phyloP scores from a whole-genome alignment of 2,797 vertebrate species.

The Ptychadena robeensis region DNA sequence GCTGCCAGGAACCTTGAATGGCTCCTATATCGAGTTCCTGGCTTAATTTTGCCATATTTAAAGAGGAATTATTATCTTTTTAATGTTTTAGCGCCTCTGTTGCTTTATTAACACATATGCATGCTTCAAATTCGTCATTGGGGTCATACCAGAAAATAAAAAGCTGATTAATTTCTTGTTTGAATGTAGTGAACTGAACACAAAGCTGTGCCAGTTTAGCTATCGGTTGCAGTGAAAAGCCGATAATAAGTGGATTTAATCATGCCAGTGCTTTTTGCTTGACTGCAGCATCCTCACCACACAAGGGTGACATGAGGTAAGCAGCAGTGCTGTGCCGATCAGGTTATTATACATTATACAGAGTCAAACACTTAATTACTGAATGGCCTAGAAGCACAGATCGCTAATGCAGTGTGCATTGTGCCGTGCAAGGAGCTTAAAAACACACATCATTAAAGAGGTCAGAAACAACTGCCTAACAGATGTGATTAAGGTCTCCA shows the following conservation, averaged over 20 bases:
- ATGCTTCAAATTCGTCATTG: not conserved
- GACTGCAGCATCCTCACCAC: conserved; percentile 2
- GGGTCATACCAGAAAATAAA: not conserved
- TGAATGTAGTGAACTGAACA: not conserved
- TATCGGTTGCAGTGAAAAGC: not conserved
- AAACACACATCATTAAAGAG: conserved; percentile 45
- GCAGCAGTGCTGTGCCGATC: conserved; percentile 4
- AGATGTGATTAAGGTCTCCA: conserved; percentile 50
- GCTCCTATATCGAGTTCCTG: too few species aligned
- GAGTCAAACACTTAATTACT: conserved; percentile 40
- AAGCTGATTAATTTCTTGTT: not conserved
- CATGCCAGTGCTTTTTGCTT: not conserved
- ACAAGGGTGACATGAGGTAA: conserved; percentile 27
- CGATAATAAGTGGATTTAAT: not conserved
- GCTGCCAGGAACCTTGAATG: too few species aligned
- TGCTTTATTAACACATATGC: too few species aligned
- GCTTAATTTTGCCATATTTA: too few species aligned
- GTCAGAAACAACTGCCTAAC: conserved; percentile 37
- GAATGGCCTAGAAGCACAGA: conserved; percentile 10
- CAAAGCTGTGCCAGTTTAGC: not conserved
- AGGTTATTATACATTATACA: conserved; percentile 9
- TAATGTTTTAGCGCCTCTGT: too few species aligned
- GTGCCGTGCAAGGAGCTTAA: conserved; percentile 30
- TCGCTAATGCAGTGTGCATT: conserved; percentile 37
- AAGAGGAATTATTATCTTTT: too few species aligned